phyloP scores from a whole-genome alignment of 1,140 invertebrate genomes.

The Agraylea sexmaculata region DNA sequence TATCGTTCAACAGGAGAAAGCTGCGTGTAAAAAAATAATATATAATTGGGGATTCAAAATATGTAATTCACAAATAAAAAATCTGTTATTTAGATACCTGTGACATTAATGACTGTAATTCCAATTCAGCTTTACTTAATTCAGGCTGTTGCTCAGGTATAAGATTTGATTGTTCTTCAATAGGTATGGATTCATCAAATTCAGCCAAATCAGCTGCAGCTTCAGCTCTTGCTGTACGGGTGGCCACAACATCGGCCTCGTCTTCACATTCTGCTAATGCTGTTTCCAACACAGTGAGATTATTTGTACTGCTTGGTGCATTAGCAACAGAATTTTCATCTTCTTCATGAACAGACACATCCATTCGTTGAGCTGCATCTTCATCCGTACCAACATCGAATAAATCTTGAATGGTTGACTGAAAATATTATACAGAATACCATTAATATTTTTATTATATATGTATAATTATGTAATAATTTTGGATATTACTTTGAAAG shows the following conservation, averaged over 20 bases:
- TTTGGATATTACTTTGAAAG: constrained; percentile 6
- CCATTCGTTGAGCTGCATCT: constrained; percentile 32
- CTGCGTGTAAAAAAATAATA: constrained; percentile 37
- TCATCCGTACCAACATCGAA: constrained; percentile 67
- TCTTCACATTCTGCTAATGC: constrained; percentile 89
- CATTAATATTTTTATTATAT: no score
- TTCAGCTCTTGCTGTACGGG: constrained; percentile 81
- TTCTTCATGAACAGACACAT: constrained; percentile 3
- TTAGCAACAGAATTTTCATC: constrained; percentile 6
- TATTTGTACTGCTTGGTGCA: background rate
- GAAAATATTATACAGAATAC: constrained; percentile 27
- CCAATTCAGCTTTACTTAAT: constrained; percentile 69
- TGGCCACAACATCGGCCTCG: constrained; percentile 86
- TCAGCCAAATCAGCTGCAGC: constrained; percentile 88
- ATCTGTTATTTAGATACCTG: constrained; percentile 47
- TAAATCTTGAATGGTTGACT: constrained; percentile 86
- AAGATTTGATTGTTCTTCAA: constrained; percentile 57
- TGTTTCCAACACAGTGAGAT: constrained; percentile 55
- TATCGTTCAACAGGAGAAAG: constrained; percentile 85
- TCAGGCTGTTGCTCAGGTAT: constrained; percentile 41
- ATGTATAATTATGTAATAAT: constrained; percentile 8
- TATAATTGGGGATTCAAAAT: constrained; percentile 7
- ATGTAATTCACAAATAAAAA: constrained; percentile 2
- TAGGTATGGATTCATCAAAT: constrained; percentile 94
- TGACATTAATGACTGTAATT: constrained; percentile 69